Conservation (phyloP, 64 coral and sea anemone genomes). For the Cladopsammia gracilis region DNA sequence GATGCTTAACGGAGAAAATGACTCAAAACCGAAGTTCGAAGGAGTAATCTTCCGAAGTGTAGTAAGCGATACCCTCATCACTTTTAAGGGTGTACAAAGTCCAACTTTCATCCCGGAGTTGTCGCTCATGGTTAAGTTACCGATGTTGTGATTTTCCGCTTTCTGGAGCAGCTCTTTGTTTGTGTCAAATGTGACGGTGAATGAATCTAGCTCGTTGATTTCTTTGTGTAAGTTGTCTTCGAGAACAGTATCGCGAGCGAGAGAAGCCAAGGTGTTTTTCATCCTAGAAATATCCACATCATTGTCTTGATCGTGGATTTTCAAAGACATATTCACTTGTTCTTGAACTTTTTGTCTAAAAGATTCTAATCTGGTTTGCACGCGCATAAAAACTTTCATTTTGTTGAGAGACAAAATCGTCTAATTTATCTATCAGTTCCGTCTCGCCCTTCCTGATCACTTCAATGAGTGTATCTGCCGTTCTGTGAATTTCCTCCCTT, state of each 20-base stretch:
- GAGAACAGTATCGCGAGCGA: conserved; percentile 1
- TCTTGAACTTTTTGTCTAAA: conserved; percentile 52
- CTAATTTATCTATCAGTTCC: conserved; percentile 66
- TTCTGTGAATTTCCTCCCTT: conserved; percentile 81
- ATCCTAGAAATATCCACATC: conserved; percentile 60
- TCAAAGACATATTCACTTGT: conserved; percentile 37
- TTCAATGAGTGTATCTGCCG: conserved; percentile 72
- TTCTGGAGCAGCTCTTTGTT: conserved; percentile 49
- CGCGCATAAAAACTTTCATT: conserved; percentile 34
- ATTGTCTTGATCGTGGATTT: conserved; percentile 31
- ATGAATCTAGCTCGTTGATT: conserved; percentile 29
- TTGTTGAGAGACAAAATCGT: conserved; percentile 72
- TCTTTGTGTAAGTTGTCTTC: conserved; percentile 35
- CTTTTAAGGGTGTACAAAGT: not conserved
- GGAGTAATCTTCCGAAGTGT: conserved; percentile 37
- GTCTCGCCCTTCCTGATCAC: conserved; percentile 68
- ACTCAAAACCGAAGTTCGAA: conserved; percentile 70
- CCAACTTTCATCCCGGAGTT: conserved; percentile 12
- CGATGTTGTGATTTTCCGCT: conserved; percentile 4
- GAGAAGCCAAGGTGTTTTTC: conserved; percentile 40
- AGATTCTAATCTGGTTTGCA: conserved; percentile 39
- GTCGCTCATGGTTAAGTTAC: conserved; percentile 10
- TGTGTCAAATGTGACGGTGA: conserved; percentile 39
- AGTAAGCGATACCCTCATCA: not conserved
- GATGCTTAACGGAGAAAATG: conserved; percentile 82